Base-by-base conservation (phyloP, 1,140 invertebrate genomes). In the Drosophila pectinifera region DNA sequence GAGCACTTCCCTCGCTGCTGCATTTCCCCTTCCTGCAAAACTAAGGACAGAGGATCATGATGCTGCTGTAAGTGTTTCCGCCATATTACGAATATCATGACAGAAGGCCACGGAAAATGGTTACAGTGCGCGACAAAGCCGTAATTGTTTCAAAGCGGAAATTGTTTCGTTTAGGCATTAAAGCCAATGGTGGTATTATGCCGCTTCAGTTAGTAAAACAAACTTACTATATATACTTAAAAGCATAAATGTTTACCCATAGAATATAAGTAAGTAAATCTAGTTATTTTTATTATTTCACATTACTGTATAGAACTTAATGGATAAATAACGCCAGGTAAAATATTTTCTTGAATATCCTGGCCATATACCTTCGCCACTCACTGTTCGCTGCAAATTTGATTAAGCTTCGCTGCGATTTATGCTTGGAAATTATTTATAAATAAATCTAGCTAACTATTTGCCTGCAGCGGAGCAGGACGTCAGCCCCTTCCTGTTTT, bases 391-490 rank as follows among this genome's bases (percentile, higher is more conserved):
- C 51, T 64, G 49, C 49, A 64, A 79, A 76, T 88, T 88, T 86
- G 83, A 86, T 86, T 86, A 88, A 58, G 75, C 79, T 63, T 59
- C 57, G 48, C 68, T 42, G 46, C 78, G 69, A 74, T 84, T 83
- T 73, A 77, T 62, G 73, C 51, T 69, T 79, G 74, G 78, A 63
- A 86, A 86, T 88, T 88, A 86, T 86, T 86, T 86, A 86, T 83
- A 83, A 76, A 88, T 76, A 88, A 88, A 77, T 85, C 65, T 68
- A 88, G 81, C 64, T 72, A 86, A 88, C 69, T 75, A 75, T 81
- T 85, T 70, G 77, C 67, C 69, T 72, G 76, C 43, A 59, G 42
- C 45, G 45, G 51, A 61, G 65, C 48, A 63, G 59, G 49, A 80
- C 77, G 69, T 70, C 69, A 65, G 72, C 41, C 46, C 58, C 43